These are phyloP conservation scores for Dasyornis broadbenti DNA, from an alignment of 2,113 vertebrate genomes.

Conservation along the genomic window DNA sequence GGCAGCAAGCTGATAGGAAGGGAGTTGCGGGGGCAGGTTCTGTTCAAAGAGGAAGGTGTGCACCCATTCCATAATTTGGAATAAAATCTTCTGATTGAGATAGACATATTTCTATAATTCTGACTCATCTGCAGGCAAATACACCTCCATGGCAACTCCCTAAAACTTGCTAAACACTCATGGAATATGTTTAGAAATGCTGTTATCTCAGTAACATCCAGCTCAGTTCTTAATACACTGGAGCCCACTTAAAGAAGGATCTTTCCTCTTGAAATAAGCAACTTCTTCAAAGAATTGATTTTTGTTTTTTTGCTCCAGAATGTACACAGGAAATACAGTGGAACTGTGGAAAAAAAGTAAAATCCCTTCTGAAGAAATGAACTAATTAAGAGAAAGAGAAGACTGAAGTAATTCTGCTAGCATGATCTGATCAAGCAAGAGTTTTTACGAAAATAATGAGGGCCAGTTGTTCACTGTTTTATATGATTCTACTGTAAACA, in stretches of 20 bases:
- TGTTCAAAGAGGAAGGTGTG: background rate
- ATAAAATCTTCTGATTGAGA: slow-evolving; percentile 29
- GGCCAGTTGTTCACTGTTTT: background rate
- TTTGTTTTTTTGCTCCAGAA: background rate
- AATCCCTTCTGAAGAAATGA: background rate
- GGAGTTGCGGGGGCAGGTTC: background rate
- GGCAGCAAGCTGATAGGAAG: background rate
- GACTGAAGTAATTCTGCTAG: background rate
- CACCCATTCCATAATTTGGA: background rate
- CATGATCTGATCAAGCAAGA: background rate
- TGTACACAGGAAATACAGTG: background rate
- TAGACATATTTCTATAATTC: slow-evolving; percentile 37
- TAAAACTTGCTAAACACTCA: background rate
- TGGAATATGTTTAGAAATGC: background rate
- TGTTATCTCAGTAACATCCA: background rate
- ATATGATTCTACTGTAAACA: background rate
- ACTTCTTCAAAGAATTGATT: slow-evolving; percentile 16
- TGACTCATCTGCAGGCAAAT: slow-evolving; percentile 14
- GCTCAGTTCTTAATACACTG: background rate
- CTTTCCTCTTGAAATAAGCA: background rate
- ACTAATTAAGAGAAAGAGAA: background rate
- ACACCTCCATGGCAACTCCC: background rate
- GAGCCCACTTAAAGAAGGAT: background rate
- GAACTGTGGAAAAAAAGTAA: background rate
- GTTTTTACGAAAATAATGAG: background rate